Evolutionary conservation across 2,797 vertebrate genomes (phyloP).

Genomic region (Nasua narica): DNA sequence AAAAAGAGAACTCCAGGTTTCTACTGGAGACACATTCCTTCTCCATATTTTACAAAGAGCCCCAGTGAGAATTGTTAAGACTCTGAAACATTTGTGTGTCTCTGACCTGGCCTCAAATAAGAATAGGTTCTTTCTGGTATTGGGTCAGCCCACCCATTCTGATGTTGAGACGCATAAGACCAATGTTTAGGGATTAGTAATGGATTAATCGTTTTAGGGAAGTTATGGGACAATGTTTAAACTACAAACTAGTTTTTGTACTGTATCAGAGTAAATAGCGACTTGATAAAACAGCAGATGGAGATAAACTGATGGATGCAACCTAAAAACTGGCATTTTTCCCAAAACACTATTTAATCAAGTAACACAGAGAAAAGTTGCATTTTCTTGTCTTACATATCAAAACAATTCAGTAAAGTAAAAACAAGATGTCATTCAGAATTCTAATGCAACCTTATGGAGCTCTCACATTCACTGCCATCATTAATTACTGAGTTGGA

Average conservation of each 20-base stretch:
- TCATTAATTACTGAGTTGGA: not conserved
- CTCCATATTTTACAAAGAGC: not conserved
- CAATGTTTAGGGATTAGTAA: not conserved
- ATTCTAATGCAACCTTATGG: not conserved
- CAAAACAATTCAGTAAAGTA: not conserved
- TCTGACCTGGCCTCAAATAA: not conserved
- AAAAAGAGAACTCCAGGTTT: not conserved
- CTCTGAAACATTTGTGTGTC: not conserved
- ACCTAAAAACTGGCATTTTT: slow-evolving; percentile 17
- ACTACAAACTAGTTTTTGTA: not conserved
- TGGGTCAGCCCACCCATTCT: not conserved
- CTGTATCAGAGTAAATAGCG: not conserved
- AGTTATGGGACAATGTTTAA: not conserved
- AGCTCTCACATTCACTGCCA: not conserved
- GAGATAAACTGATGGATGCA: not conserved
- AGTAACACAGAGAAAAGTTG: not conserved
- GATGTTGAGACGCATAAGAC: not conserved
- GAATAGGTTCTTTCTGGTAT: not conserved
- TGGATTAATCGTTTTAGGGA: not conserved
- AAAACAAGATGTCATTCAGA: slow-evolving; percentile 28
- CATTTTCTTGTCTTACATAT: not conserved
- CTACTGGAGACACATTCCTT: not conserved
- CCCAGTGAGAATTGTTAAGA: not conserved
- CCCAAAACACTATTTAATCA: not conserved
- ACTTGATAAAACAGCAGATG: not conserved